Base-by-base conservation (phyloP, 2,113 vertebrate genomes). In the Turdus rufiventris region DNA sequence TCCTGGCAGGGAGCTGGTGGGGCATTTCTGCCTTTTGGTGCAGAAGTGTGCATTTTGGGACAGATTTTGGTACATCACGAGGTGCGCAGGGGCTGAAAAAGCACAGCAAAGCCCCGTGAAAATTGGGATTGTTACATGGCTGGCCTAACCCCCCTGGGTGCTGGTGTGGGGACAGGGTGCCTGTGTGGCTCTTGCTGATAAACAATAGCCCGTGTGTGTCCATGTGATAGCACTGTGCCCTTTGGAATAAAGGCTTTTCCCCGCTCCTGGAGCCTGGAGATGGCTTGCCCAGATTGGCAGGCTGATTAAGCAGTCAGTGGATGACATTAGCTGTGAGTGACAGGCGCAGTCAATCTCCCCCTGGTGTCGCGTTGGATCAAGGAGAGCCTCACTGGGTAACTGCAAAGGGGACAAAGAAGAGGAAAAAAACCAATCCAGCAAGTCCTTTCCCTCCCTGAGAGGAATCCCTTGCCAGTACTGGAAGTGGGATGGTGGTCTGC, bases 281-380 rank as follows among this genome's bases (percentile, higher is more conserved):
- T 87, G 88, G 81, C 85, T 91, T 15, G 50, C 68, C 84, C 88
- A 84, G 92, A 93, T 91, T 67, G 89, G 89, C 96, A 94, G 89
- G 33, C 91, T 87, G 91, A 93, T 94, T 85, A 92, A 89, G 85
- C 62, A 75, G 94, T 78, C 40, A 43, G 85, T 6, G 57, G 81
- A 48, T 87, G 93, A 85, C 77, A 51, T 87, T 78, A 84, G 81
- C 81, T 40, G 73, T 85, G 91, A 93, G 48, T 94, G 96, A 95
- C 94, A 91, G 65, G 81, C 4, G 0, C 84, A 68, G 93, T 91
- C 93, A 53, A 67, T 94, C 94, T 96, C 89, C 74, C 89, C 51
- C 53, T 17, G 48, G 48, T 78, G 73, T 57, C 1, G 8, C 23
- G 10, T 43, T 66, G 89, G 91, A 89, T 91, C 82, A 42, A 56